These are phyloP conservation scores for Diabrotica virgifera DNA, from an alignment of 1,140 invertebrate genomes.

Conservation along the genomic window DNA sequence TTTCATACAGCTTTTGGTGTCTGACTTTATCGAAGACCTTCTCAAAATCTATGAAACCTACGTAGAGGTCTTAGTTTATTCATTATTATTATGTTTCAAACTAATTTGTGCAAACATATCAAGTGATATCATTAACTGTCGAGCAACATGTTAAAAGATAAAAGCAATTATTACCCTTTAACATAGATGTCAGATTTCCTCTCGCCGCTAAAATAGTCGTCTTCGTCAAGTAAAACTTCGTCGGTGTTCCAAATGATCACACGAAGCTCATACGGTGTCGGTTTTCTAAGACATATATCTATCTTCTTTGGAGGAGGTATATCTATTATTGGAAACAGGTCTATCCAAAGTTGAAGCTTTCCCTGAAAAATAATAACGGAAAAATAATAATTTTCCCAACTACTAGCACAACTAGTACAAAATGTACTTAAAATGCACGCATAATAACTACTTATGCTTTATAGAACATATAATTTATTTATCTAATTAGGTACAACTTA, in stretches of 20 bases:
- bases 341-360: conserved; percentile 87
- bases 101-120: no score
- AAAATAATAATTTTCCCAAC: background rate
- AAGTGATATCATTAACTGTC: no score
- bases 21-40: no score
- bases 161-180: conserved; percentile 61
- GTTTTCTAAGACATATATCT: conserved; percentile 73
- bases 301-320: conserved; percentile 59
- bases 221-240: conserved; percentile 71
- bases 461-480: no score
- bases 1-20: no score
- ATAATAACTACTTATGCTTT: no score
- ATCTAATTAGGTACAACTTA: no score
- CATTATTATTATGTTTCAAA: no score
- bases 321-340: conserved; percentile 73
- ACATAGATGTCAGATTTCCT: conserved; percentile 84
- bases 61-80: no score
- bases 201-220: conserved; percentile 74
- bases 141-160: background rate
- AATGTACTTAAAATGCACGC: conserved; percentile 1
- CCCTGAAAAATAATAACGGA: conserved; percentile 56
- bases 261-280: conserved; percentile 76
- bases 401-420: background rate
- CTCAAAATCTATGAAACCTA: no score
- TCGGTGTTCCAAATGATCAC: conserved; percentile 80